A percentile compares a stretch with the other conserved stretches of the same genome.
Conservation (phyloP, 2,797 vertebrate species). For the Myiothlypis chrysogaster region DNA sequence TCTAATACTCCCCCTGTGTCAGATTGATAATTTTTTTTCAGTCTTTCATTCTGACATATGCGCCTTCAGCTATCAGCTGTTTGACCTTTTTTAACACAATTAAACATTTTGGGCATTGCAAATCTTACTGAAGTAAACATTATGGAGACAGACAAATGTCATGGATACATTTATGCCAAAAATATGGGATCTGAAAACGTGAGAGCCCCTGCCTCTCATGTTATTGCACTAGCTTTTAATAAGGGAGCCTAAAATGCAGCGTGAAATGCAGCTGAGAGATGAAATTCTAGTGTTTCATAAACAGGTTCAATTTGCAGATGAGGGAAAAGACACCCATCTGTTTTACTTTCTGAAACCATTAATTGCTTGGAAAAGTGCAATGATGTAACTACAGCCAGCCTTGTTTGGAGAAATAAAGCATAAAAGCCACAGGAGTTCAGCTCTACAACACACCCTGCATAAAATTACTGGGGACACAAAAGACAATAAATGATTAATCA, state of each 20-base stretch:
- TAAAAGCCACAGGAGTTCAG: not conserved
- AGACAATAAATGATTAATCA: not conserved
- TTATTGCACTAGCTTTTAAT: not conserved
- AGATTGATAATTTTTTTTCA: slow-evolving; percentile 63
- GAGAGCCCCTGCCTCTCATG: not conserved
- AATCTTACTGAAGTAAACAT: slow-evolving; percentile 53
- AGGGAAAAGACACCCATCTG: not conserved
- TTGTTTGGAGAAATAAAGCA: not conserved
- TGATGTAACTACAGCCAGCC: not conserved
- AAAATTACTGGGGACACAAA: not conserved
- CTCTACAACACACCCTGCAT: not conserved
- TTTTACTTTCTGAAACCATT: not conserved
- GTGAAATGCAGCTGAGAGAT: not conserved
- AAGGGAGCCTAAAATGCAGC: not conserved
- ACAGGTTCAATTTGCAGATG: not conserved
- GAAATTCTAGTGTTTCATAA: not conserved
- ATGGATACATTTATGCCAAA: not conserved
- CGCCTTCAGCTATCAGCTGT: slow-evolving; percentile 66
- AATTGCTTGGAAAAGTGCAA: not conserved
- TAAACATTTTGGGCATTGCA: slow-evolving; percentile 50
- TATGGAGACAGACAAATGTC: slow-evolving; percentile 30
- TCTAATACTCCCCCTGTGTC: slow-evolving; percentile 71
- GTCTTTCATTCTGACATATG: slow-evolving; percentile 64
- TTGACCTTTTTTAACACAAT: slow-evolving; percentile 31
- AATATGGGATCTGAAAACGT: not conserved